phyloP scores from a whole-genome alignment of 2,888 invertebrate species.

The Hypercompe scribonia region DNA sequence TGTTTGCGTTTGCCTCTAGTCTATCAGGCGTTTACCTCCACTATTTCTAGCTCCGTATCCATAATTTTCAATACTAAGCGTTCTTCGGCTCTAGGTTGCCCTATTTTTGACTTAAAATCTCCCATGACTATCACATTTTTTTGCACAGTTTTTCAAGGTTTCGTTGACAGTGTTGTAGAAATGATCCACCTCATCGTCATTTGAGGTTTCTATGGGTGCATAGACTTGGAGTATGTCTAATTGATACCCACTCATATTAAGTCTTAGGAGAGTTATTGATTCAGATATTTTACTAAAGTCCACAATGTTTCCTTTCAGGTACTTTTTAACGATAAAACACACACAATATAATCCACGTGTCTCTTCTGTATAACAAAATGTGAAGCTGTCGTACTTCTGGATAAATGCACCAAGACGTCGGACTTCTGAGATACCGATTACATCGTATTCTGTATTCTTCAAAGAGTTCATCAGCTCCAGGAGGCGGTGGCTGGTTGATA shows the following conservation, averaged over 20 bases:
- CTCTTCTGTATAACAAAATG: slow-evolving; percentile 10
- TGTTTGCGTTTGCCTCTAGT: slow-evolving; percentile 13
- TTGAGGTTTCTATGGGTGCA: slow-evolving; percentile 1
- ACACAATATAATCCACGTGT: background rate
- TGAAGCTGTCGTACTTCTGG: background rate
- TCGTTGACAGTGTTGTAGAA: background rate
- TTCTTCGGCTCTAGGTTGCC: slow-evolving; percentile 8
- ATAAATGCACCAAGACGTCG: background rate
- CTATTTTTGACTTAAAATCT: too few species aligned
- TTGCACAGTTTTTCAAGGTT: background rate
- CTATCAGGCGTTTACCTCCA: slow-evolving; percentile 11
- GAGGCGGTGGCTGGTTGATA: too few species aligned
- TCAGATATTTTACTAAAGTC: slow-evolving; percentile 7
- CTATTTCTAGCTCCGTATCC: slow-evolving; percentile 9
- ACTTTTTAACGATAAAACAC: slow-evolving; percentile 5
- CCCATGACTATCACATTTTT: slow-evolving; percentile 4
- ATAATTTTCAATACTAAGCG: background rate
- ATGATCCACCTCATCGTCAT: background rate
- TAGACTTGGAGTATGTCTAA: slow-evolving; percentile 12
- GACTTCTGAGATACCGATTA: slow-evolving; percentile 11
- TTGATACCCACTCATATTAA: slow-evolving; percentile 3
- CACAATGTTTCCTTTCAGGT: slow-evolving; percentile 12
- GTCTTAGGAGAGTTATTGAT: slow-evolving; percentile 5
- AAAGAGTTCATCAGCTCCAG: too few species aligned
- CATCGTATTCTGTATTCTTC: too few species aligned